Base-by-base conservation (phyloP, 2,113 vertebrate genomes). In the Morone saxatilis region DNA sequence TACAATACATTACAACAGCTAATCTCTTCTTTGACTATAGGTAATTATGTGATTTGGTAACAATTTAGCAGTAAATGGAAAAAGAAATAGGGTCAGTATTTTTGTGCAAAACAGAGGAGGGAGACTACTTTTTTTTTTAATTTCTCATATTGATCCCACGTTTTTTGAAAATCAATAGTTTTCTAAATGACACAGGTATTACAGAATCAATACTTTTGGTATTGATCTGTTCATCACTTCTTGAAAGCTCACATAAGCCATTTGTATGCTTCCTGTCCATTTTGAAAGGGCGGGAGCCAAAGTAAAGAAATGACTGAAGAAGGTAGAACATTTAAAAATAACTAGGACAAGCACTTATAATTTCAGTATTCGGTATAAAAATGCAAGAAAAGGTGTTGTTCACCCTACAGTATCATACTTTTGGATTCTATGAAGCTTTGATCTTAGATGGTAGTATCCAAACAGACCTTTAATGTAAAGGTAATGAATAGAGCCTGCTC, bases 141-240 rank as follows among this genome's bases (percentile, higher is more conserved):
- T 65, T 80, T 17, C 16, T 25, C n/a, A 56, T 66, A 62, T 78
- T 38, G 63, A 78, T 75, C 69, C n/a, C 17, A 14, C 41, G 59
- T 36, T 25, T 68, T 81, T 62, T 84, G 68, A 76, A 72, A 78
- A 84, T 72, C 54, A 25, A 69, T 80, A 20, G 31, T 77, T 80
- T 63, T 11, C 66, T 45, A 77, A 78, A 73, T 81, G 62, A 31
- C 62, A 72, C 40, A 38, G 62, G 68, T 71, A 48, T 78, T 68
- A 76, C 63, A 50, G 9, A 60, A 77, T 78, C 80, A 74, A 31
- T 81, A 78, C 16, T 81, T 81, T 78, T 60, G 75, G 20, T 75
- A 85, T 67, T 75, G 51, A 85, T 81, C 65, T 60, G 31, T 63
- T 77, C n/a, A 68, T 72, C 80, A 61, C 57, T n/a, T 31, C 59